Base-by-base conservation (phyloP, 2,888 invertebrate species). In the Iselma pallidipennis region DNA sequence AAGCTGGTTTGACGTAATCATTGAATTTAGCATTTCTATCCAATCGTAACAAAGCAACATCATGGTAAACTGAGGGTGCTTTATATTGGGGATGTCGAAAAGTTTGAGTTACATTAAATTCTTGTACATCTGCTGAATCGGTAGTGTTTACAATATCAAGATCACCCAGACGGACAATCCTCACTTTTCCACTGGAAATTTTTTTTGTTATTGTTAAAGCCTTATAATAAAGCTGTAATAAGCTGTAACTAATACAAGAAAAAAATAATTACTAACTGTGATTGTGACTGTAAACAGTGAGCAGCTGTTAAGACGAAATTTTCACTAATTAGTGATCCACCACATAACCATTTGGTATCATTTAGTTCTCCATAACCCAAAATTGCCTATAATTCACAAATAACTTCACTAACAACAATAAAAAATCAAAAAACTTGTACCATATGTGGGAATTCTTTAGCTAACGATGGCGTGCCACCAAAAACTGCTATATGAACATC, bases 251-350 rank as follows among this genome's bases (percentile, higher is more conserved):
- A n/a, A n/a, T n/a, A n/a, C n/a, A n/a, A 31, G 6, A 6, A 28
- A 5, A 29, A 29, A 29, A 29, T 10, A 33, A 14, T n/a, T n/a
- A n/a, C n/a, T n/a, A n/a, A n/a, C n/a, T n/a, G n/a, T n/a, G n/a
- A n/a, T n/a, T 26, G 23, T 4, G 63, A 56, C 23, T 29, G 37
- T n/a, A 66, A 76, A 69, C 90, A 90, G 74, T 90, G 90, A 0
- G 88, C 89, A 0, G 89, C 89, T 0, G 89, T 87, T 6, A 90
- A 74, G 29, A 91, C 84, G 75, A 84, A 88, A 5, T 80, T 79
- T 0, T 86, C 71, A 55, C 87, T 87, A 57, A 91, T 85, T n/a
- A 91, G 80, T 5, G 85, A 83, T 0, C 89, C 90, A 0, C 90
- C 90, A 69, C 90, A 90, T 3, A 68, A 69, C 82, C 86, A 87